Base-by-base conservation (phyloP, 1,140 invertebrate genomes). In the Panagrolaimus sp. region DNA sequence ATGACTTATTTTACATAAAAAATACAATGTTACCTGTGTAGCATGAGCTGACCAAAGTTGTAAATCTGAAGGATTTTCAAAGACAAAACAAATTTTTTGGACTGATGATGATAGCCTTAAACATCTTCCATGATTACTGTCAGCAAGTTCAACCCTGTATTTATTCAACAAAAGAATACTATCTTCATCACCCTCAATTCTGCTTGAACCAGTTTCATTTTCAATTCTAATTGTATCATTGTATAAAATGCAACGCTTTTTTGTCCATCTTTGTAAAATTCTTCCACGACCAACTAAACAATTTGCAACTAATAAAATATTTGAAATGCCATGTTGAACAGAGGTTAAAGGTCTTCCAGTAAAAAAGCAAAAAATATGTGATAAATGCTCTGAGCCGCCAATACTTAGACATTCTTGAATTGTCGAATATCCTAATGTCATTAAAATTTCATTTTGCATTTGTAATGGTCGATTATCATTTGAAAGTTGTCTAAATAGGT, bases 151-250 rank as follows among this genome's bases (percentile, higher is more conserved):
- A 28, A 43, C 21, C 21, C 17, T 65, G 12, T 32, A 67, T 17
- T 67, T 67, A 17, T 28, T 67, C 1, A 67, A 15, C 12, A 38
- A 32, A 9, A 67, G 38, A 67, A 67, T 67, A 14, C 38, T 43
- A 43, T 67, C 65, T 28, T 67, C 65, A 14, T 58, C 52, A 28
- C 52, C 52, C 8, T 58, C 52, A 24, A 58, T 58, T 12, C 52
- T 28, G 8, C 28, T 58, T 26, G 52, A 21, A n/a, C 21, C 52
- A 2, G 52, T 26, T 21, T 58, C 52, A 58, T 58, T 58, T 58
- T 68, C 67, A 44, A 68, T 68, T 15, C 67, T 43, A 24, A 68
- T 58, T 14, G 67, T 68, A 17, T 58, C 67, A 58, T 68, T 68
- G 48, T 62, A 68, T 17, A 68, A 43, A 24, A 68, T 68, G 17